Evolutionary conservation across 1,140 invertebrate species (phyloP).

Genomic region (Micrasema longulum): DNA sequence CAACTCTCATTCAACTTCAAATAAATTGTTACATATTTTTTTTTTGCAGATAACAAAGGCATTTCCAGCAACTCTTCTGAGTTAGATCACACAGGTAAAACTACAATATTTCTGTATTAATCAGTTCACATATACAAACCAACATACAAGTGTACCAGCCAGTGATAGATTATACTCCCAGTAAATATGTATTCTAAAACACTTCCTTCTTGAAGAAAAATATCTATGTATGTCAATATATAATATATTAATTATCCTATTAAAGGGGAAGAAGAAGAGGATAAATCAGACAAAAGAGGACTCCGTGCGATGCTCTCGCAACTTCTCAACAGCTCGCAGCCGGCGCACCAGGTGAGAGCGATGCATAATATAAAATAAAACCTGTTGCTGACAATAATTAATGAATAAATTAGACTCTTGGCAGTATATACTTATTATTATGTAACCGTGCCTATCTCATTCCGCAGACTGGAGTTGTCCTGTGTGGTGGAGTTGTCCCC

Average conservation of each 20-base stretch:
- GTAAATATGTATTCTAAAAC: too few species aligned
- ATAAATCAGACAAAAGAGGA: slow-evolving; percentile 65
- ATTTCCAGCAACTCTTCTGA: slow-evolving; percentile 39
- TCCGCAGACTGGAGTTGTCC: slow-evolving; percentile 60
- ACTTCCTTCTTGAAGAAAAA: too few species aligned
- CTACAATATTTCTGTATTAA: background rate
- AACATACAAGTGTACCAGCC: too few species aligned
- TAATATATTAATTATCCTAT: too few species aligned
- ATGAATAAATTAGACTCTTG: too few species aligned
- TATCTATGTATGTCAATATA: too few species aligned
- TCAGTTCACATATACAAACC: background rate
- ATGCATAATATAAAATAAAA: too few species aligned
- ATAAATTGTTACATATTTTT: background rate
- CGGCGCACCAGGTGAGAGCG: slow-evolving; percentile 65
- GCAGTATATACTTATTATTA: too few species aligned
- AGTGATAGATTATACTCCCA: too few species aligned
- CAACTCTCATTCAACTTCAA: too few species aligned
- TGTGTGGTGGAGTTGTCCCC: slow-evolving; percentile 62
- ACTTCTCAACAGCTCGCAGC: slow-evolving; percentile 63
- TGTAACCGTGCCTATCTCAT: too few species aligned
- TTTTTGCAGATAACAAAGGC: slow-evolving; percentile 40
- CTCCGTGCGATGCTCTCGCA: slow-evolving; percentile 65
- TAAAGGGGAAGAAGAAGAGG: slow-evolving; percentile 63
- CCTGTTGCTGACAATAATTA: too few species aligned
- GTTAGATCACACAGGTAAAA: slow-evolving; percentile 14